Percentiles rank a stretch among this genome's conserved stretches.
phyloP scores from a whole-genome alignment of 2,888 invertebrate species.

The Idaea dimidiata region DNA sequence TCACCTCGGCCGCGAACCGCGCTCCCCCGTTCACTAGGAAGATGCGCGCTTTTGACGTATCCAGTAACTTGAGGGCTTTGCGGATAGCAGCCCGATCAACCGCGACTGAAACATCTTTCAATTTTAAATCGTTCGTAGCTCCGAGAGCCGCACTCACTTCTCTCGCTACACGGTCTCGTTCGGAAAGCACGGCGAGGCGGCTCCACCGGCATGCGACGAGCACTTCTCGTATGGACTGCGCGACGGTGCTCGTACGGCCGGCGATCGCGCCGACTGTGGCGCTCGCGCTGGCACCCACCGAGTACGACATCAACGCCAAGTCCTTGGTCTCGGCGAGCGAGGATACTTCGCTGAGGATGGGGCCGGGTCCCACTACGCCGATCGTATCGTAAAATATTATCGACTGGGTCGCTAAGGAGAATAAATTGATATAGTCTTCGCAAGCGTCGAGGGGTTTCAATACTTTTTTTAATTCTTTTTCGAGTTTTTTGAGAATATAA shows the following conservation, averaged over 20 bases:
- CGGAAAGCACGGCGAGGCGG: slow-evolving; percentile 87
- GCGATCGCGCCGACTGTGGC: slow-evolving; percentile 4
- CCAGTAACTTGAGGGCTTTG: slow-evolving; percentile 9
- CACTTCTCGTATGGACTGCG: slow-evolving; percentile 2
- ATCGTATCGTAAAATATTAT: neutral
- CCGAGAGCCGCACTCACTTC: neutral
- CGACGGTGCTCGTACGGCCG: slow-evolving; percentile 2
- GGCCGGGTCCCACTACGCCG: neutral
- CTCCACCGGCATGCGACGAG: slow-evolving; percentile 76
- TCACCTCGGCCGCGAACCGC: slow-evolving; percentile 82
- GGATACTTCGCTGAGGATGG: neutral
- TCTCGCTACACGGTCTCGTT: slow-evolving; percentile 40
- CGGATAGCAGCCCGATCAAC: neutral
- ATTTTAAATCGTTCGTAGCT: neutral
- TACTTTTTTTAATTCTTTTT: neutral
- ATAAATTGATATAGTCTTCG: no score
- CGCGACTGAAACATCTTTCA: neutral
- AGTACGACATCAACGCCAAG: neutral
- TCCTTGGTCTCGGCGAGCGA: neutral
- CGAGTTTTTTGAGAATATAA: neutral
- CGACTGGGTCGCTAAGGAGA: no score
- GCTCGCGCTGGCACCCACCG: neutral
- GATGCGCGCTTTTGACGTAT: slow-evolving; percentile 81
- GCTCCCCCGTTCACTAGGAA: slow-evolving; percentile 90
- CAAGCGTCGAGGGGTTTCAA: no score